These are phyloP conservation scores for Hylomyscus alleni DNA, from an alignment of 2,797 vertebrate species.

Conservation along the genomic window DNA sequence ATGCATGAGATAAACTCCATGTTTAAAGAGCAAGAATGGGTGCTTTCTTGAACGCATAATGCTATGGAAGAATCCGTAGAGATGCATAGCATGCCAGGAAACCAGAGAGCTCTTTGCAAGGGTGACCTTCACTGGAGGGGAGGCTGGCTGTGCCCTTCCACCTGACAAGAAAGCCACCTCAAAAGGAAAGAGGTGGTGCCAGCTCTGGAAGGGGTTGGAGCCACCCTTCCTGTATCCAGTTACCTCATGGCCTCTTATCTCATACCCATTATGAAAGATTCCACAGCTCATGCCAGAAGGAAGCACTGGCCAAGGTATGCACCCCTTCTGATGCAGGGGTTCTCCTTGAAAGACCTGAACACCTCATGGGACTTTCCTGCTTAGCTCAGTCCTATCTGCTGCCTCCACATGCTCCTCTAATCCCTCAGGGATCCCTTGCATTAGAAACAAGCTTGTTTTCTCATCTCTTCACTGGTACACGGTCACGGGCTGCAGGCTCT, in stretches of 20 bases:
- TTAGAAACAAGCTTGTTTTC: too few relatives aligned
- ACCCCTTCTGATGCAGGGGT: neutral
- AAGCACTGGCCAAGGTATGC: neutral
- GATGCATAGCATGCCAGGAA: neutral
- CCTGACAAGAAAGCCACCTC: conserved; percentile 24
- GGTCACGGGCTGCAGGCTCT: neutral
- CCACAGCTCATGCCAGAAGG: conserved; percentile 10
- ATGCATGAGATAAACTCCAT: too few relatives aligned
- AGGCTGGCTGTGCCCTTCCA: neutral
- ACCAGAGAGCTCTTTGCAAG: neutral
- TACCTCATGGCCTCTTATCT: conserved; percentile 48
- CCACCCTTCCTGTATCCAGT: conserved; percentile 14
- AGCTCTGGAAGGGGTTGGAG: neutral
- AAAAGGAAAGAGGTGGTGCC: neutral
- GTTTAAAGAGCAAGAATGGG: neutral
- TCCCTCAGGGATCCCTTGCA: neutral
- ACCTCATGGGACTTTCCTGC: neutral
- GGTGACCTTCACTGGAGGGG: neutral
- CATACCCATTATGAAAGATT: conserved; percentile 36
- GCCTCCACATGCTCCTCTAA: neutral
- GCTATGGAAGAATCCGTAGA: too few relatives aligned
- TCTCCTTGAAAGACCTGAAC: neutral
- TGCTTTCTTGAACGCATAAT: neutral
- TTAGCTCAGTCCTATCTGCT: neutral
- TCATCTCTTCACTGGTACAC: neutral